Evolutionary conservation across 2,888 invertebrate genomes (phyloP).

Genomic region (Parnassius smintheus): DNA sequence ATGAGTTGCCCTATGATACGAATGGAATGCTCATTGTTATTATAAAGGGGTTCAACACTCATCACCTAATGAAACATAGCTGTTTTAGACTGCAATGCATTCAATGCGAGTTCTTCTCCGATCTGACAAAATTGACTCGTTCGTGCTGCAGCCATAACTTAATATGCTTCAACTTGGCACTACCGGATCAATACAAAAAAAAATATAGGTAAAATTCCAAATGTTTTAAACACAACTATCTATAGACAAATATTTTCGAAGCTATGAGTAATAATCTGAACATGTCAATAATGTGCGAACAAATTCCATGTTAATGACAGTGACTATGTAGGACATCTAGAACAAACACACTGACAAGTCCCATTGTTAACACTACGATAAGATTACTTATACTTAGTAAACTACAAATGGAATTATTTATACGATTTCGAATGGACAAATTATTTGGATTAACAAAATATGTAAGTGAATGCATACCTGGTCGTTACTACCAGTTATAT

Average conservation of each 20-base stretch:
- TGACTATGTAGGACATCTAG: slow-evolving; percentile 9
- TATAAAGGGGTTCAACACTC: too few species aligned
- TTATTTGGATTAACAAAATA: not conserved
- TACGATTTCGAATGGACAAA: slow-evolving; percentile 5
- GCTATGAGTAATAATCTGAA: slow-evolving; percentile 9
- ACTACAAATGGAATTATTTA: slow-evolving; percentile 8
- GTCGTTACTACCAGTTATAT: slow-evolving; percentile 48
- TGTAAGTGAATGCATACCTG: slow-evolving; percentile 52
- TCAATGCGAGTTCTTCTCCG: too few species aligned
- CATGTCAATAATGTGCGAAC: slow-evolving; percentile 5
- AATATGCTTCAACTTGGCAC: too few species aligned
- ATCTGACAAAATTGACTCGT: too few species aligned
- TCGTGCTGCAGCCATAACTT: too few species aligned
- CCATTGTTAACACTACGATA: slow-evolving; percentile 27
- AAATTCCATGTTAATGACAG: slow-evolving; percentile 7
- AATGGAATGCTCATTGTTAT: too few species aligned
- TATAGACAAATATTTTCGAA: slow-evolving; percentile 12
- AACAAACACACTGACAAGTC: slow-evolving; percentile 17
- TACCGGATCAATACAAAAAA: too few species aligned
- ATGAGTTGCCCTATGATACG: too few species aligned
- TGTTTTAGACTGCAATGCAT: too few species aligned
- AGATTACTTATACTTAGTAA: slow-evolving; percentile 28
- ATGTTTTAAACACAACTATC: not conserved
- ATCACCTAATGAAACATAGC: too few species aligned
- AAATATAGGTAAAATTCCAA: not conserved